Conservation (phyloP, 1,140 invertebrate species). For the Aphis craccivora region DNA sequence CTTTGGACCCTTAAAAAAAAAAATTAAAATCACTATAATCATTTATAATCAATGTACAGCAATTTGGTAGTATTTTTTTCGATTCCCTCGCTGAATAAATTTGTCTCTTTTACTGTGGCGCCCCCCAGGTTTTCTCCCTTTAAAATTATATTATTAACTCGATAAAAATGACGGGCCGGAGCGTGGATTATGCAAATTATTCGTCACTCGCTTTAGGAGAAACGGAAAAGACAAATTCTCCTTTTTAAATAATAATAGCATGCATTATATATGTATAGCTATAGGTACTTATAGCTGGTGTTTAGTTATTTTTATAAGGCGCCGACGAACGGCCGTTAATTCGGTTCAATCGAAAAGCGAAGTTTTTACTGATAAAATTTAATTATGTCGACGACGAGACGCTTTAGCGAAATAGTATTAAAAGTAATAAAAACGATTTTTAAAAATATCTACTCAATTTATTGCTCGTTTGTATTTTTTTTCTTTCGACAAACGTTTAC, state of each 20-base stretch:
- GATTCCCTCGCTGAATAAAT: not conserved
- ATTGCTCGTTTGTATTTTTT: not conserved
- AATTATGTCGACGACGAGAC: not conserved
- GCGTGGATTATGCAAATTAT: constrained; percentile 10
- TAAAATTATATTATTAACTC: not conserved
- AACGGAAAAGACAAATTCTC: not conserved
- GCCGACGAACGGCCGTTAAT: not conserved
- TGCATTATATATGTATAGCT: not conserved
- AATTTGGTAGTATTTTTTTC: not conserved
- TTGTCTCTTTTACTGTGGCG: not conserved
- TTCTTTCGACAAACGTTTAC: not conserved
- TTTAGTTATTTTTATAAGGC: not conserved
- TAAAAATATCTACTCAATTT: not conserved
- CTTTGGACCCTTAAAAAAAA: not conserved
- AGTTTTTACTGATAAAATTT: not conserved
- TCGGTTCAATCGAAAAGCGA: not conserved
- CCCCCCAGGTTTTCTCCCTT: not conserved
- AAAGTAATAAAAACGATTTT: not conserved
- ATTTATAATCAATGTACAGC: not conserved
- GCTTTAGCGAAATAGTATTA: not conserved
- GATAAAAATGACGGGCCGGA: not conserved
- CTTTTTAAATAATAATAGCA: not conserved
- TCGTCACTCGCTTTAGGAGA: not conserved
- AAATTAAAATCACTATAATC: not conserved
- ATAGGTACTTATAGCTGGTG: not conserved